Evolutionary conservation across 1,140 invertebrate genomes (phyloP), one percentile per base, ranked within the genome.

Genomic region (Dolichoris vasculosae): DNA sequence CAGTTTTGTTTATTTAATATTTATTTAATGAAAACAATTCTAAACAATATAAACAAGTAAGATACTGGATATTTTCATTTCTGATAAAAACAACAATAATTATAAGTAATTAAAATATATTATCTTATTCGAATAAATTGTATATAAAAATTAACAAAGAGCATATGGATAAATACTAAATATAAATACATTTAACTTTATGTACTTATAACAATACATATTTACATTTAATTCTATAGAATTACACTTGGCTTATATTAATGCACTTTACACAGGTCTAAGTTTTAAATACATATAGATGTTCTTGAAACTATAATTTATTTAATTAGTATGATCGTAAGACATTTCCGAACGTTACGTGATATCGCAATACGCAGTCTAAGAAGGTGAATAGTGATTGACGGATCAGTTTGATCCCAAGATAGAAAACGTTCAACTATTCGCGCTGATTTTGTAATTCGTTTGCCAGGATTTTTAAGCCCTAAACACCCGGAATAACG

Each of bases 241-340:
- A 67, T 67, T 67, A 67, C 0, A 2, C 63, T 13, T 32, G 3
- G 9, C 63, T 32, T 30, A 6, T 67, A 17, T 67, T 67, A 67
- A 32, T 7, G 7, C 2, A 67, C 11, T 67, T 67, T 67, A 35
- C 30, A 67, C 3, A 1, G 30, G 30, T 32, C 32, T 67, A 67
- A 4, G 63, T 67, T 59, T 59, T 59, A 26, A 59, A 59, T 20
- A 59, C 48, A 35, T 13, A 67, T 30, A 35, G 13, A 67, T 35
- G 63, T 9, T 7, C 63, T 4, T 15, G 63, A 67, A 15, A 11
- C 6, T 67, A 35, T 67, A 30, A 67, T 67, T 67, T 67, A 67
- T 67, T 67, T 67, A 78, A 78, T 55, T 59, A 78, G 13, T 38
- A 35, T 46, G 73, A 46, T 51, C 20, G 30, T 35, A 30, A 77